Conservation (phyloP, 2,113 vertebrate genomes). For the Nothoprocta perdicaria region DNA sequence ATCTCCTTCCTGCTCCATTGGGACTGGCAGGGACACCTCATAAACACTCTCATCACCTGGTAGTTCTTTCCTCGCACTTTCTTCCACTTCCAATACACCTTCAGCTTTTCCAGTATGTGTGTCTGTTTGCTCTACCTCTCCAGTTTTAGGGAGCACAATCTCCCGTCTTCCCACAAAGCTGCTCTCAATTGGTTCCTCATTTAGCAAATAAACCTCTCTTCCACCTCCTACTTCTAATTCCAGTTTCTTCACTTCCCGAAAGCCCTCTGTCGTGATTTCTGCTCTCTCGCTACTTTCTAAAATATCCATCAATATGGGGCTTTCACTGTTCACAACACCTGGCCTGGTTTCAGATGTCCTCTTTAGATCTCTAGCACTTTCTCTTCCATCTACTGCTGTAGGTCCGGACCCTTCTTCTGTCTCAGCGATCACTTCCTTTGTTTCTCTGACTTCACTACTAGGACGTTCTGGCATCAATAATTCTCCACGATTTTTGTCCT, state of each 20-base stretch:
- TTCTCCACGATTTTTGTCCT: neutral
- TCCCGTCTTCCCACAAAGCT: constrained; percentile 4
- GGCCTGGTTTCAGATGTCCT: neutral
- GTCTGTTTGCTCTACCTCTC: neutral
- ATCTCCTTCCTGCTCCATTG: constrained; percentile 53
- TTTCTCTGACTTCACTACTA: neutral
- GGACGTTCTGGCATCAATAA: neutral
- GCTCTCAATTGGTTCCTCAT: neutral
- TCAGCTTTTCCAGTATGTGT: neutral
- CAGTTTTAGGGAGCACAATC: neutral
- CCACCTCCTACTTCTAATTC: neutral
- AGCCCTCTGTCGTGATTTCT: neutral
- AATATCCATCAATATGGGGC: neutral
- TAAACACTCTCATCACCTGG: neutral
- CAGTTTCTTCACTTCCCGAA: neutral
- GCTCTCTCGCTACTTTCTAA: neutral
- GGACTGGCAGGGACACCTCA: neutral
- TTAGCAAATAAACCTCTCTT: neutral
- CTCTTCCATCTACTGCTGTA: neutral
- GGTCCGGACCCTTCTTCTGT: neutral
- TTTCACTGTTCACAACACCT: constrained; percentile 30
- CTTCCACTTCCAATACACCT: neutral
- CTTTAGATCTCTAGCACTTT: neutral
- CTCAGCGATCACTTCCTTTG: neutral
- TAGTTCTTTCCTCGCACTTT: neutral